phyloP scores from a whole-genome alignment of 2,797 vertebrate species.

The Alcedo quadribrachys region DNA sequence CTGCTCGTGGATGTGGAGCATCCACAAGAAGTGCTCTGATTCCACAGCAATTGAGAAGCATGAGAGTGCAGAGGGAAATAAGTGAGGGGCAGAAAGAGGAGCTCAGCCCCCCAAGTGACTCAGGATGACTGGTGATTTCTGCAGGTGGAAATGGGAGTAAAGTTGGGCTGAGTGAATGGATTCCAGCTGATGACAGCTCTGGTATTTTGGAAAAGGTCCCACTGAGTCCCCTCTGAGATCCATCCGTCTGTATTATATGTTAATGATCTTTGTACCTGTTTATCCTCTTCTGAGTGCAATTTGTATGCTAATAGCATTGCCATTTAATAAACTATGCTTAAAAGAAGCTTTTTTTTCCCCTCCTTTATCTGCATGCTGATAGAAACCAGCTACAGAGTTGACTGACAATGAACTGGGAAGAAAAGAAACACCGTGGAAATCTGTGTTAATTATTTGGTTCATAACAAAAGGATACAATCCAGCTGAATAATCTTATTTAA shows the following conservation, averaged over 20 bases:
- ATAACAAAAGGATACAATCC: too few species aligned
- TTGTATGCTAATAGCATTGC: too few species aligned
- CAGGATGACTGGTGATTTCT: slow-evolving; percentile 32
- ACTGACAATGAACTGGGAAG: too few species aligned
- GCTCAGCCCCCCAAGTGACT: background rate
- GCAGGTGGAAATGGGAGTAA: slow-evolving; percentile 22
- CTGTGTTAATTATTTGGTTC: too few species aligned
- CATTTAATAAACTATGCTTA: too few species aligned
- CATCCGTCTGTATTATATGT: slow-evolving; percentile 62
- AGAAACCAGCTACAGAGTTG: too few species aligned
- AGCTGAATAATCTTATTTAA: too few species aligned
- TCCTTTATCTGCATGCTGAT: too few species aligned
- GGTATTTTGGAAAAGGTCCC: slow-evolving; percentile 69
- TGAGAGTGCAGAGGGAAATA: background rate
- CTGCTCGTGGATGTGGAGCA: slow-evolving; percentile 36
- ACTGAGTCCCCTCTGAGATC: slow-evolving; percentile 54
- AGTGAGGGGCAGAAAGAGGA: background rate
- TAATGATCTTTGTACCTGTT: slow-evolving; percentile 69
- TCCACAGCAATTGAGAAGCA: slow-evolving; percentile 53
- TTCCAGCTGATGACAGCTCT: slow-evolving; percentile 48
- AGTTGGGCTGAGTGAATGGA: slow-evolving; percentile 34
- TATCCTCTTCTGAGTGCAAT: background rate
- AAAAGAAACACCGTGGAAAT: too few species aligned
- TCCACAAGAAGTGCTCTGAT: slow-evolving; percentile 64
- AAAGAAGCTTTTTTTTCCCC: too few species aligned